phyloP scores from a whole-genome alignment of 2,797 vertebrate species.

The Sphenopsis melanotis region DNA sequence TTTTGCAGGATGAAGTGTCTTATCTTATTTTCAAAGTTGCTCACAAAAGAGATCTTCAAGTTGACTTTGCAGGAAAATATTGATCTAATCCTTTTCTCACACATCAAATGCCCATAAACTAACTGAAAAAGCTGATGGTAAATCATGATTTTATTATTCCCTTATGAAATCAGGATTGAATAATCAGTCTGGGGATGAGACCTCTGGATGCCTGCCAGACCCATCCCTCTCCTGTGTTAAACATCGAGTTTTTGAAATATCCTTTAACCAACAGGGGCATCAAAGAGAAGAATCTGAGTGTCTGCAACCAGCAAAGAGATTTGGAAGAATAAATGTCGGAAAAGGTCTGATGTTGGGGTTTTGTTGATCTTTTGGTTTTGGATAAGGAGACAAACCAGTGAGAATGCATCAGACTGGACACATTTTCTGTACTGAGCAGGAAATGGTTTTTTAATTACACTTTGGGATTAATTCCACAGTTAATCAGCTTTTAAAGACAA shows the following conservation, averaged over 20 bases:
- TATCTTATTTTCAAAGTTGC: background rate
- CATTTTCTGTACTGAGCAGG: background rate
- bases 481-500: background rate
- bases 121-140: background rate
- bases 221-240: background rate
- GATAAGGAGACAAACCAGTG: background rate
- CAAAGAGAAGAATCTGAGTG: background rate
- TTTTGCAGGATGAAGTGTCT: background rate
- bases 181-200: background rate
- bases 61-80: background rate
- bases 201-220: background rate
- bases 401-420: background rate
- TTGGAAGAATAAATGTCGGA: background rate
- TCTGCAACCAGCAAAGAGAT: background rate
- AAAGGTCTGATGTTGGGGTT: background rate
- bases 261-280: background rate
- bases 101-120: background rate
- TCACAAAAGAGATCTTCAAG: background rate
- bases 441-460: background rate
- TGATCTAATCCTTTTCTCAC: background rate
- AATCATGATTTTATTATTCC: background rate
- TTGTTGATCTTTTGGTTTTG: background rate
- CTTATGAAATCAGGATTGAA: background rate
- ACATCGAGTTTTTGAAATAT: background rate
- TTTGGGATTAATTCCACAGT: background rate